Base-by-base conservation (phyloP, 2,888 invertebrate species). In the Agapetus fuscipes region DNA sequence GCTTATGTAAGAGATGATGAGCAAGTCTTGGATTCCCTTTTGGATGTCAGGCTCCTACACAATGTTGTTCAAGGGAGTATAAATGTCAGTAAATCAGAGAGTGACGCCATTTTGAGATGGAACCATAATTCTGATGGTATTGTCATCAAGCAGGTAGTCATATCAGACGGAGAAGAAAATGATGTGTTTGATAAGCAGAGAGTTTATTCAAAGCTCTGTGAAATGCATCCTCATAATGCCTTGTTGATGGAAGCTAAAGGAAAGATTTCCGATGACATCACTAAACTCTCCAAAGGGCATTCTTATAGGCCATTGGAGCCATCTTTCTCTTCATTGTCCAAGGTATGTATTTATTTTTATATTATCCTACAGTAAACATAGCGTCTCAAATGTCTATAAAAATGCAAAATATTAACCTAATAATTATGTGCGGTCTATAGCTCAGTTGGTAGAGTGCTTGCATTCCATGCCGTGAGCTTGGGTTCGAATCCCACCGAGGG, bases 1-100 rank as follows among this genome's bases (percentile, higher is more conserved):
- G 59, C 74, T 30, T 84, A 88, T 49, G 64, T 78, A 10, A 59
- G 70, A 15, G 78, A 86, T 51, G 84, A 89, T 56, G 74, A 85
- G 2, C 56, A 60, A 13, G 73, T 75, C 52, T 70, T 80, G 24
- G 62, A 71, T 9, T 63, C 62, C 7, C 57, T 81, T 31, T 60
- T 73, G 6, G 65, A 71, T 7, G 65, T 72, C 12, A 79, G 79
- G 46, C 71, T 74, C 42, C 59, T 74, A 33, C 71, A 78, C 7
- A 64, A 65, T 1, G 52, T 68, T 1, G 54, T 59, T 3, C 56
- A 52, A 40, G 69, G 62, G 1, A 58, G 51, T 49, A 53, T 41
- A 50, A 49, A 2, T 35, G 52, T 38, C 48, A 14, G 9, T 34
- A 6, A 51, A 48, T 9, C 50, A 49, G 12, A 46, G 48, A 20